Conservation (phyloP, 2,113 vertebrate genomes). For the Aegotheles bennettii region DNA sequence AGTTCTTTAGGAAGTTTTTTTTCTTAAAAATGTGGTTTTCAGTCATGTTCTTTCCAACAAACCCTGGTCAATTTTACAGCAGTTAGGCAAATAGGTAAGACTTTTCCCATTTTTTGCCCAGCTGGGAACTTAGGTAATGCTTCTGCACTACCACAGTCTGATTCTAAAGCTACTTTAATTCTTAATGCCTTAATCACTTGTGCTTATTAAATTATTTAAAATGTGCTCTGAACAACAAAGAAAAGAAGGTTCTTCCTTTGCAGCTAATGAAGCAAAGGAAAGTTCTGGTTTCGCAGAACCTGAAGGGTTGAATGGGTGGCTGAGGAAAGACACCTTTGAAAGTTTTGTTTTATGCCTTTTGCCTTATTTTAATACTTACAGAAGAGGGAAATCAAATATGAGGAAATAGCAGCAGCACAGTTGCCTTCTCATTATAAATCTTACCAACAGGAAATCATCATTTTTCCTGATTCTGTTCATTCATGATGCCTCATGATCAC, state of each 20-base stretch:
- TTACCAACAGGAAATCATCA: neutral
- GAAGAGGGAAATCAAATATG: neutral
- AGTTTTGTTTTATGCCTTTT: neutral
- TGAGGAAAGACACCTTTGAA: neutral
- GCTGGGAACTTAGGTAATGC: constrained; percentile 38
- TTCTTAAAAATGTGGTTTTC: neutral
- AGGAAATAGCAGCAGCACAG: neutral
- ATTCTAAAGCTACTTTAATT: constrained; percentile 69
- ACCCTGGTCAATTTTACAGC: neutral
- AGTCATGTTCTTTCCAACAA: neutral
- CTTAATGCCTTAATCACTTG: constrained; percentile 77
- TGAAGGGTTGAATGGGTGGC: neutral
- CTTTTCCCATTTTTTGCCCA: constrained; percentile 1
- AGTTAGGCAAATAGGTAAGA: neutral
- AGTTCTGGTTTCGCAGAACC: constrained; percentile 20
- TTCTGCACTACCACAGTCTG: constrained; percentile 37
- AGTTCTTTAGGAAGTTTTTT: neutral
- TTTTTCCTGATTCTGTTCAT: neutral
- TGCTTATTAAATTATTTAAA: constrained; percentile 76
- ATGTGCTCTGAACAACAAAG: constrained; percentile 60
- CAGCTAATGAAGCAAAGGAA: constrained; percentile 34
- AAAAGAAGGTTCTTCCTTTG: constrained; percentile 51
- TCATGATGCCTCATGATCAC: neutral
- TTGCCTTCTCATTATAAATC: neutral
- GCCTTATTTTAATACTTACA: neutral